phyloP scores from a whole-genome alignment of 1,140 invertebrate genomes.

The Oedothorax gibbosus region DNA sequence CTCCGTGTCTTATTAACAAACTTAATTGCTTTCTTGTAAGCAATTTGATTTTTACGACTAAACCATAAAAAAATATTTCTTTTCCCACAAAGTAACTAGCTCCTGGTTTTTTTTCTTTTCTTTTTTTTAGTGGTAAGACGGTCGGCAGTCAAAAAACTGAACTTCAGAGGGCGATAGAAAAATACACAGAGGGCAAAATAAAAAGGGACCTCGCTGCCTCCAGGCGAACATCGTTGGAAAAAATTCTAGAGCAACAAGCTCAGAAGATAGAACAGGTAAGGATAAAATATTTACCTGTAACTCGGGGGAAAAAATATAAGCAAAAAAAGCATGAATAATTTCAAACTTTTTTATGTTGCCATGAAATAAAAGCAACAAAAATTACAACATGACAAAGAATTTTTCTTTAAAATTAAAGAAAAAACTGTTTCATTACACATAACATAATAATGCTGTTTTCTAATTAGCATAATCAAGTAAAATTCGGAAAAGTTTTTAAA shows the following conservation, averaged over 20 bases:
- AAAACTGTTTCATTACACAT: too few species aligned
- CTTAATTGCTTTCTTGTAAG: neutral
- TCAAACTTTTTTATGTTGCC: neutral
- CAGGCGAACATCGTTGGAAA: conserved; percentile 31
- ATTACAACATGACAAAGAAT: too few species aligned
- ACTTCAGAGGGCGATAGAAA: conserved; percentile 30
- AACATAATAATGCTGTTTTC: too few species aligned
- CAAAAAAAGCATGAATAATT: neutral
- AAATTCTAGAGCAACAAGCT: conserved; percentile 47
- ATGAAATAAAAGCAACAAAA: too few species aligned
- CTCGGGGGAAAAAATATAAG: neutral
- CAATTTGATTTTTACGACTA: too few species aligned
- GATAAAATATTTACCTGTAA: neutral
- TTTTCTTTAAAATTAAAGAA: too few species aligned
- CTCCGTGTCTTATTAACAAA: neutral
- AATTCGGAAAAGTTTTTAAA: too few species aligned
- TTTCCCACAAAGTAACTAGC: neutral
- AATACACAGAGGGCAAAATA: conserved; percentile 28
- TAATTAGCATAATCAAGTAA: too few species aligned
- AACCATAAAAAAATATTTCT: too few species aligned
- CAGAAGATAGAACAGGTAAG: conserved; percentile 36
- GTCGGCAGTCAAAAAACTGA: conserved; percentile 9
- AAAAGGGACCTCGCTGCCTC: conserved; percentile 34
- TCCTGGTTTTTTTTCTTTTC: neutral
- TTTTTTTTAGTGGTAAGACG: conserved; percentile 32